Percentiles rank a stretch among this genome's conserved stretches.
phyloP scores from a whole-genome alignment of 2,888 invertebrate species.

The Pegoplata infirma region DNA sequence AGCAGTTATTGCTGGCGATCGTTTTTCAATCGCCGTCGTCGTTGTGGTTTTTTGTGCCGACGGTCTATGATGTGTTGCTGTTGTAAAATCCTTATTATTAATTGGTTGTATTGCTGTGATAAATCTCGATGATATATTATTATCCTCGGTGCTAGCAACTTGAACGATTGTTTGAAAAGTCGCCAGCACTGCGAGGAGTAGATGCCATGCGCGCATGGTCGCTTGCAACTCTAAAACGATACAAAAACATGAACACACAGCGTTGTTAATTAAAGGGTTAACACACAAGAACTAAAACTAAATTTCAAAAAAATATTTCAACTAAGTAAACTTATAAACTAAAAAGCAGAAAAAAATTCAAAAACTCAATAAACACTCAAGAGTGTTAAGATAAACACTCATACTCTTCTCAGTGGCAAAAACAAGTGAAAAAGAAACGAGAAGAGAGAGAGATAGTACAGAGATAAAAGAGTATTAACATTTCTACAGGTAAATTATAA shows the following conservation, averaged over 20 bases:
- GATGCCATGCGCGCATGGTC: conserved; percentile 79
- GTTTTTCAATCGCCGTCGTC: conserved; percentile 29
- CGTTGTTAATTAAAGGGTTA: conserved; percentile 73
- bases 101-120: conserved; percentile 72
- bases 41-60: conserved; percentile 31
- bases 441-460: not conserved
- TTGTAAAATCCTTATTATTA: conserved; percentile 45
- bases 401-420: not conserved
- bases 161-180: conserved; percentile 78
- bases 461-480: not conserved
- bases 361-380: conserved; percentile 41
- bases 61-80: conserved; percentile 17
- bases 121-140: conserved; percentile 72
- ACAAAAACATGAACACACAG: conserved; percentile 73
- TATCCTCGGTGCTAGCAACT: conserved; percentile 79
- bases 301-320: conserved; percentile 43
- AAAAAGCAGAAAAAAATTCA: conserved; percentile 1
- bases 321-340: conserved; percentile 39
- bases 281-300: conserved; percentile 60
- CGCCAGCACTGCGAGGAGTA: conserved; percentile 79
- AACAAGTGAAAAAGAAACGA: too few relatives aligned
- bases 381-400: not conserved
- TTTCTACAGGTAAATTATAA: not conserved
- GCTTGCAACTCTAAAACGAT: conserved; percentile 78
- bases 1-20: conserved; percentile 34